These are phyloP conservation scores for Beroe forskalii DNA, from an alignment of 37 sponge, comb jelly and placozoan genomes.

Conservation along the genomic window DNA sequence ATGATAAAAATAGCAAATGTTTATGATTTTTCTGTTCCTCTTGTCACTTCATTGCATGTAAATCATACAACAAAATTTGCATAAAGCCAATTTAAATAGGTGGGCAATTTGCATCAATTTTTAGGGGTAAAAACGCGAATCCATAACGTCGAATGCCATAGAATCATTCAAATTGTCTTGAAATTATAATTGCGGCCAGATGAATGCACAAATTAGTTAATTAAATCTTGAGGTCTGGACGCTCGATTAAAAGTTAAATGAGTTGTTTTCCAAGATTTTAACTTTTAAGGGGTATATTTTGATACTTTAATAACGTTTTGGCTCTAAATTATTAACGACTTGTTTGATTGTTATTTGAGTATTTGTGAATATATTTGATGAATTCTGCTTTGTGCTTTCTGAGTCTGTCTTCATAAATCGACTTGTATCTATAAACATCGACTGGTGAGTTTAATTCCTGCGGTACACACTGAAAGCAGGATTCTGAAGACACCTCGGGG, in stretches of 20 bases:
- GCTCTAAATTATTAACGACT: conserved; percentile 49
- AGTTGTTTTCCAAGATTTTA: background rate
- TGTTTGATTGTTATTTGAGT: conserved; percentile 25
- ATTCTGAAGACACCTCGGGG: background rate
- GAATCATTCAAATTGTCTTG: conserved; percentile 2
- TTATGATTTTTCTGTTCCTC: conserved; percentile 30
- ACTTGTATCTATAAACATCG: too few relatives aligned
- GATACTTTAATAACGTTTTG: too few relatives aligned
- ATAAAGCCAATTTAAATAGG: conserved; percentile 22
- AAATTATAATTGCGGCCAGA: too few relatives aligned
- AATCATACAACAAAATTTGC: conserved; percentile 4
- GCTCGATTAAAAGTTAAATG: too few relatives aligned
- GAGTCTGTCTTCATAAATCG: too few relatives aligned
- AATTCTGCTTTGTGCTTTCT: too few relatives aligned
- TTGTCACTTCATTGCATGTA: conserved; percentile 19
- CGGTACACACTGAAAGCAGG: background rate
- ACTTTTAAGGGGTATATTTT: background rate
- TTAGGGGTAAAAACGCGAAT: background rate
- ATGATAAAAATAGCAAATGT: too few relatives aligned
- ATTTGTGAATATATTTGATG: background rate
- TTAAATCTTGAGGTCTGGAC: too few relatives aligned
- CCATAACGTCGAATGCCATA: conserved; percentile 4
- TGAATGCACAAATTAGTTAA: too few relatives aligned
- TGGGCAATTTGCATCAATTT: conserved; percentile 24
- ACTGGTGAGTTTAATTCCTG: too few relatives aligned